Conservation (phyloP, 2,888 invertebrate species). For the Clivina fossor region DNA sequence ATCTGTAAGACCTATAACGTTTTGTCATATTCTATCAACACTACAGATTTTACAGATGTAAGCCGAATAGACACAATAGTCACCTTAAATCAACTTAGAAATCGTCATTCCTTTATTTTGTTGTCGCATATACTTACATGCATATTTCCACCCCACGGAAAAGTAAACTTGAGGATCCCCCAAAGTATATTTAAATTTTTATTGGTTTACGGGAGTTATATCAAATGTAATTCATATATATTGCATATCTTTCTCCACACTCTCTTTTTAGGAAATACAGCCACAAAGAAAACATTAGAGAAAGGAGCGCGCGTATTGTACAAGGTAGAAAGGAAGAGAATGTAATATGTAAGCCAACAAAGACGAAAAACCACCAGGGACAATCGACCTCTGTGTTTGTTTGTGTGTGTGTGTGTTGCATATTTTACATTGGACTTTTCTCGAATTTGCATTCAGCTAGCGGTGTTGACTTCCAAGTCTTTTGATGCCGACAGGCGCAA, state of each 20-base stretch:
- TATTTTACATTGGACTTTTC: slow-evolving; percentile 48
- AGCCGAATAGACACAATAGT: too few relatives aligned
- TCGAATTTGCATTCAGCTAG: slow-evolving; percentile 52
- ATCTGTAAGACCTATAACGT: too few relatives aligned
- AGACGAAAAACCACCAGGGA: slow-evolving; percentile 47
- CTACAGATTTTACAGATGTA: too few relatives aligned
- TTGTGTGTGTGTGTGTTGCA: slow-evolving; percentile 50
- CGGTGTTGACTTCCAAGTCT: slow-evolving; percentile 50
- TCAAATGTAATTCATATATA: slow-evolving; percentile 34
- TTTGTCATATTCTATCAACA: too few relatives aligned
- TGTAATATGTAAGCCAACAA: slow-evolving; percentile 35
- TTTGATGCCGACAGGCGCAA: slow-evolving; percentile 47
- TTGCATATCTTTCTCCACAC: slow-evolving; percentile 27
- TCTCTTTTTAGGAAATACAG: too few relatives aligned
- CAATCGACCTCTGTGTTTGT: slow-evolving; percentile 45
- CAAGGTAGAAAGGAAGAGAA: background rate
- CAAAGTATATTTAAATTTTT: slow-evolving; percentile 32
- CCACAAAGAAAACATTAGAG: slow-evolving; percentile 1
- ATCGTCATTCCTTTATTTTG: too few relatives aligned
- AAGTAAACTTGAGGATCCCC: too few relatives aligned
- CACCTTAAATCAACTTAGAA: too few relatives aligned
- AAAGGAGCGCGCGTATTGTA: slow-evolving; percentile 8
- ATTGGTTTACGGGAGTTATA: slow-evolving; percentile 27
- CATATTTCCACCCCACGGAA: too few relatives aligned
- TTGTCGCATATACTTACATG: too few relatives aligned